Evolutionary conservation across 2,113 vertebrate genomes (phyloP).

Genomic region (Tyrannus savana): DNA sequence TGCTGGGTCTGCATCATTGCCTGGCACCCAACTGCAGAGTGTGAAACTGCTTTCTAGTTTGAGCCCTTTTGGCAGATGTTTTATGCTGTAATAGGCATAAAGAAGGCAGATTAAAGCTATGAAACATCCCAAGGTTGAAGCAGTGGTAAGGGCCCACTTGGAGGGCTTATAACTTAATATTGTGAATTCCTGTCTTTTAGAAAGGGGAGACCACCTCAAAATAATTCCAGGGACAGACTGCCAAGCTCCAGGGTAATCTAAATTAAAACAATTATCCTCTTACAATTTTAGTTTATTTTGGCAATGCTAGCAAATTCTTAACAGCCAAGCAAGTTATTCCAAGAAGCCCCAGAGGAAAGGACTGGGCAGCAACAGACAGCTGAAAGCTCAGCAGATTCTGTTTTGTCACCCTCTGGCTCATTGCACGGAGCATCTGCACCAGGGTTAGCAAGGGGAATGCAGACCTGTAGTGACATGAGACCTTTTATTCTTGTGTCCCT

Average conservation of each 20-base stretch:
- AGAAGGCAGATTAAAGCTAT: neutral
- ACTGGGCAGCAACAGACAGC: neutral
- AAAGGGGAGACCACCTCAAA: neutral
- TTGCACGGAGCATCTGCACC: neutral
- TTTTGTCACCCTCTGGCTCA: neutral
- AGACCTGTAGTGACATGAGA: neutral
- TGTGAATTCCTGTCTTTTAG: neutral
- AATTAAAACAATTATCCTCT: constrained; percentile 50
- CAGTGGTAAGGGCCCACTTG: neutral
- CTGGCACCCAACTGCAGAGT: neutral
- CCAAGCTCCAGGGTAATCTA: constrained; percentile 7
- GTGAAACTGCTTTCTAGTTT: neutral
- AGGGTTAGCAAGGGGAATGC: neutral
- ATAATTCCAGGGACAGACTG: neutral
- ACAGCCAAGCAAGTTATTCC: neutral
- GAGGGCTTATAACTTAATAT: neutral
- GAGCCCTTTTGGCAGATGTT: neutral
- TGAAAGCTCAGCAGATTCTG: neutral
- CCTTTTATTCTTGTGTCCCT: neutral
- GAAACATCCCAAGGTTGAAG: neutral
- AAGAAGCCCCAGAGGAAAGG: neutral
- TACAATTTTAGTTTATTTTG: constrained; percentile 48
- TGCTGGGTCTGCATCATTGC: neutral
- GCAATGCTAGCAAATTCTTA: neutral
- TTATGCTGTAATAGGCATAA: neutral